Evolutionary conservation across 2,888 invertebrate genomes (phyloP).

Genomic region (Halictus ligatus): DNA sequence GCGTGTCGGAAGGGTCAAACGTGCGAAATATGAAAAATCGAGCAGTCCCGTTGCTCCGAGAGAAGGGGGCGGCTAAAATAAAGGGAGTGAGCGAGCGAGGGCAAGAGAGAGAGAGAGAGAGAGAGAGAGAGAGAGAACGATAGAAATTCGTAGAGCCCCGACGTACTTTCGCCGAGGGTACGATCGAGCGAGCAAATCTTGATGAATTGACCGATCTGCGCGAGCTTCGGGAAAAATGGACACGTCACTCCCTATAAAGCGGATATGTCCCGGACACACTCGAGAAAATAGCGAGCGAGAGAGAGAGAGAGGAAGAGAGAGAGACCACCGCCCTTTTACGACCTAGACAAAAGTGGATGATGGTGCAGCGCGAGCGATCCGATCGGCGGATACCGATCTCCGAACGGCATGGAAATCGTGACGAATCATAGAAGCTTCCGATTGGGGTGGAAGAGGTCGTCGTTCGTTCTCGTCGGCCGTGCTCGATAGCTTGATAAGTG

Average conservation of each 20-base stretch:
- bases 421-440: conserved; percentile 71
- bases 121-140: not conserved
- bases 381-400: conserved; percentile 59
- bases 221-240: conserved; percentile 51
- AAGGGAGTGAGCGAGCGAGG: not conserved
- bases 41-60: conserved; percentile 32
- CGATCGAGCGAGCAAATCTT: conserved; percentile 63
- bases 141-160: not conserved
- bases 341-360: conserved; percentile 35
- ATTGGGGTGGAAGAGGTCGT: not conserved
- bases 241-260: conserved; percentile 55
- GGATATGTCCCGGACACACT: conserved; percentile 16
- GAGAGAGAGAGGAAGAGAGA: not conserved
- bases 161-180: conserved; percentile 15
- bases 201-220: conserved; percentile 64
- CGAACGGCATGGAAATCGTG: conserved; percentile 69
- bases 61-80: conserved; percentile 7
- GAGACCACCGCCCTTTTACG: not conserved
- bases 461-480: conserved; percentile 23
- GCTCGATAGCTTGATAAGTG: conserved; percentile 46
- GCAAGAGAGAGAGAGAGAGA: not conserved
- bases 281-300: conserved; percentile 9
- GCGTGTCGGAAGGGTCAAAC: conserved; percentile 39
- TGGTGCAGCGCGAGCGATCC: conserved; percentile 24
- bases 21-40: conserved; percentile 71